These are phyloP conservation scores for Agonopterix subpropinquella DNA, from an alignment of 2,888 invertebrate species.

Conservation along the genomic window DNA sequence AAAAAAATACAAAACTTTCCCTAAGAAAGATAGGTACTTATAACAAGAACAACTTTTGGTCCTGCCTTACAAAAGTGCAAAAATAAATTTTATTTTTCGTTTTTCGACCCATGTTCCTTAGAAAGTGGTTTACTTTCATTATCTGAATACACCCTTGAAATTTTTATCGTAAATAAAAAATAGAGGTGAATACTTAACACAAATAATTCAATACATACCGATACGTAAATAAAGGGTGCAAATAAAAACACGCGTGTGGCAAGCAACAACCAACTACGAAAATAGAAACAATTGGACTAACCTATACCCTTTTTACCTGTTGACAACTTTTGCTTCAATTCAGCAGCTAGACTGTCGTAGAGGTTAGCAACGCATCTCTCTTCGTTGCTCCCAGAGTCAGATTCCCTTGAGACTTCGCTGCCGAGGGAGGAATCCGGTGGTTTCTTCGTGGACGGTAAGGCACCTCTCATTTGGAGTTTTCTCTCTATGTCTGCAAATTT, in stretches of 20 bases:
- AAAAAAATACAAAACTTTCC: no score
- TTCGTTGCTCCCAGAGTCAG: constrained; percentile 83
- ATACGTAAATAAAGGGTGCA: constrained; percentile 17
- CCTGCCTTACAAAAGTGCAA: no score
- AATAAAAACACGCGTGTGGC: constrained; percentile 19
- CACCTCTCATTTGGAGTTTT: constrained; percentile 71
- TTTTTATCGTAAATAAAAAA: no score
- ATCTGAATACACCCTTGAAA: no score
- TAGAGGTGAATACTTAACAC: no score
- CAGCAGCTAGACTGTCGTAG: constrained; percentile 94
- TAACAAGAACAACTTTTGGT: no score
- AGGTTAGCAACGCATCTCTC: constrained; percentile 83
- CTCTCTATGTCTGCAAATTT: constrained; percentile 88
- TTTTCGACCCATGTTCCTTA: no score
- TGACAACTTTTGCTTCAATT: constrained; percentile 82
- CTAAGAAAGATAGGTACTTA: no score
- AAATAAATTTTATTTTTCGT: no score
- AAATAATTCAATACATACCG: constrained; percentile 18
- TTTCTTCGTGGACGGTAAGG: constrained; percentile 77
- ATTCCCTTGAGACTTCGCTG: constrained; percentile 82
- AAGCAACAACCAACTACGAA: constrained; percentile 28
- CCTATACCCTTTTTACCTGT: constrained; percentile 72
- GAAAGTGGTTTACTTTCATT: no score
- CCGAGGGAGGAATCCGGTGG: constrained; percentile 84
- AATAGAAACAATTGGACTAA: constrained; percentile 44